A percentile compares a stretch with the other conserved stretches of the same genome.
Conservation (phyloP, 2,888 invertebrate genomes). For the Capitulum mitella region DNA sequence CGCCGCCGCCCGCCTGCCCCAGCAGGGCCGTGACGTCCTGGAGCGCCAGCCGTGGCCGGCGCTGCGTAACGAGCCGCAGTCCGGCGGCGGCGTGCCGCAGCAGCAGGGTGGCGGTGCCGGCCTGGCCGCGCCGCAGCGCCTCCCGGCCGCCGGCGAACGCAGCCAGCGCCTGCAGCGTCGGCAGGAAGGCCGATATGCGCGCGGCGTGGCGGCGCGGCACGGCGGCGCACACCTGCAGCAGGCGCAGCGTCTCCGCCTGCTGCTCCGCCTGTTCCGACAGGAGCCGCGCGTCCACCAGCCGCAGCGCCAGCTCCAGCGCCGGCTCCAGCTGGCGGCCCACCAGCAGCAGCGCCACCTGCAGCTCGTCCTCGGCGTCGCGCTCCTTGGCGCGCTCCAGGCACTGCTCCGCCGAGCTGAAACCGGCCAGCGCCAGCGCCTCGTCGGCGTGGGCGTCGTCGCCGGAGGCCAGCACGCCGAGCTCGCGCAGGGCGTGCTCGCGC, state of each 20-base stretch:
- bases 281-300: background rate
- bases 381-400: background rate
- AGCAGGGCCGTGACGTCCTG: constrained; percentile 8
- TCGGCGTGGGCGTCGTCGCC: background rate
- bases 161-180: background rate
- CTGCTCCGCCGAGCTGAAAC: background rate
- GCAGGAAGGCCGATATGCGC: background rate
- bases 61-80: constrained; percentile 22
- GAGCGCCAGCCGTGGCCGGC: constrained; percentile 30
- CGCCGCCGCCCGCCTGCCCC: constrained; percentile 13
- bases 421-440: background rate
- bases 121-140: background rate
- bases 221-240: background rate
- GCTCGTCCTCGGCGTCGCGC: background rate
- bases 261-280: background rate
- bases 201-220: background rate
- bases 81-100: background rate
- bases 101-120: background rate
- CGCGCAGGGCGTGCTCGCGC: background rate
- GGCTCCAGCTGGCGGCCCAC: background rate
- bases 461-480: background rate
- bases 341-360: background rate
- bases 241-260: background rate
- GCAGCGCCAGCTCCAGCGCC: constrained; percentile 9
- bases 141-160: background rate